phyloP scores from a whole-genome alignment of 2,888 invertebrate genomes.

The Endotricha flammealis region DNA sequence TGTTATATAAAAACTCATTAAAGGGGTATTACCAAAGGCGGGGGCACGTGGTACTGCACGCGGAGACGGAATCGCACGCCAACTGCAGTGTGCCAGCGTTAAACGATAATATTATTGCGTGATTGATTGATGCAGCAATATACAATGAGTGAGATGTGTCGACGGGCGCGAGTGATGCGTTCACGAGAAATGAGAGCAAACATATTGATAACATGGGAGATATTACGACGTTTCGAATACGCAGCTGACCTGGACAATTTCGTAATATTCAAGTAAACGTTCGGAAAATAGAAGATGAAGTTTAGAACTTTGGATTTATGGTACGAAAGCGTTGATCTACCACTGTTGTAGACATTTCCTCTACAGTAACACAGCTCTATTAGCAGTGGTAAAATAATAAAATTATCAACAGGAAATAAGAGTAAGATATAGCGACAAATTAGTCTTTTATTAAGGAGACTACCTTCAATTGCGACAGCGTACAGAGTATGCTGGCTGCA shows the following conservation, averaged over 20 bases:
- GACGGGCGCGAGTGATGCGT: not conserved
- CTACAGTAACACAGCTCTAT: too few relatives aligned
- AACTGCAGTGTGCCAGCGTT: constrained; percentile 35
- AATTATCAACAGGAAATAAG: constrained; percentile 14
- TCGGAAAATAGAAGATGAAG: too few relatives aligned
- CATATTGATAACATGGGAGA: constrained; percentile 7
- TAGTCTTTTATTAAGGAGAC: constrained; percentile 8
- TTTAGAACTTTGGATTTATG: too few relatives aligned
- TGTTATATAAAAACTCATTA: too few relatives aligned
- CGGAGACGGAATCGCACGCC: constrained; percentile 30
- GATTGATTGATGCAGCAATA: constrained; percentile 15
- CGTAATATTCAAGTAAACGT: too few relatives aligned
- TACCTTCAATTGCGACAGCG: constrained; percentile 25
- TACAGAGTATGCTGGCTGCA: constrained; percentile 30
- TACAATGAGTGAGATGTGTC: constrained; percentile 4
- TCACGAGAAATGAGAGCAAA: constrained; percentile 19
- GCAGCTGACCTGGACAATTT: too few relatives aligned
- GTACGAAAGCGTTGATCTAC: too few relatives aligned
- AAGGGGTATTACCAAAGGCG: too few relatives aligned
- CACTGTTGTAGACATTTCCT: too few relatives aligned
- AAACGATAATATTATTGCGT: constrained; percentile 31
- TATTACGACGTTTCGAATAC: not conserved
- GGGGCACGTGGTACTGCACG: constrained; percentile 40
- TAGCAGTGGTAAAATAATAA: constrained; percentile 2
- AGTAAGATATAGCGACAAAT: constrained; percentile 2